Percentiles rank a stretch among this genome's conserved stretches.
Conservation (phyloP, 1,140 invertebrate genomes). For the Cotesia vestalis region DNA sequence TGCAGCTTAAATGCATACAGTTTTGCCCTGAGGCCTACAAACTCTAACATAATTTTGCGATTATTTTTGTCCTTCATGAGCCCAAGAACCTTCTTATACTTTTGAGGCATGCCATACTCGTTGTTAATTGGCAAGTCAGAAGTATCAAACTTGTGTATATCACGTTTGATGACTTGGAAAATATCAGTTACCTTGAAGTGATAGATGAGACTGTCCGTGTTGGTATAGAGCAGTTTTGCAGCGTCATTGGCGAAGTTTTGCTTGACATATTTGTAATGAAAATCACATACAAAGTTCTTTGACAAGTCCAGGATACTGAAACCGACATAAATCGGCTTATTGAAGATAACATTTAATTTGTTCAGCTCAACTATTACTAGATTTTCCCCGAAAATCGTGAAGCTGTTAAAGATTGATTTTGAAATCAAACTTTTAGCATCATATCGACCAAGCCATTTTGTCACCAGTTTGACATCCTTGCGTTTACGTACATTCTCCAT, state of each 20-base stretch:
- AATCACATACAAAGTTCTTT: background rate
- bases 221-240: background rate
- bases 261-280: background rate
- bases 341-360: background rate
- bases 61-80: slow-evolving; percentile 23
- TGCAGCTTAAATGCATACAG: slow-evolving; percentile 13
- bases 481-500: background rate
- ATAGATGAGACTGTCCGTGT: background rate
- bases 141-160: slow-evolving; percentile 26
- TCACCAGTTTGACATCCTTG: background rate
- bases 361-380: background rate
- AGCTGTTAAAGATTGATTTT: background rate
- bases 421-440: background rate
- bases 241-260: background rate
- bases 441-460: background rate
- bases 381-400: background rate
- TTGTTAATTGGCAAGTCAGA: background rate
- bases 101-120: background rate
- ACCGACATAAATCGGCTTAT: slow-evolving; percentile 3
- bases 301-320: background rate
- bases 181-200: background rate
- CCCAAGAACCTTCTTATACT: background rate
- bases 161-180: slow-evolving; percentile 16
- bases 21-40: slow-evolving; percentile 25
- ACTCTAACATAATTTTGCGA: slow-evolving; percentile 29